Conservation (phyloP, 2,797 vertebrate genomes). For the Scleropages formosus region DNA sequence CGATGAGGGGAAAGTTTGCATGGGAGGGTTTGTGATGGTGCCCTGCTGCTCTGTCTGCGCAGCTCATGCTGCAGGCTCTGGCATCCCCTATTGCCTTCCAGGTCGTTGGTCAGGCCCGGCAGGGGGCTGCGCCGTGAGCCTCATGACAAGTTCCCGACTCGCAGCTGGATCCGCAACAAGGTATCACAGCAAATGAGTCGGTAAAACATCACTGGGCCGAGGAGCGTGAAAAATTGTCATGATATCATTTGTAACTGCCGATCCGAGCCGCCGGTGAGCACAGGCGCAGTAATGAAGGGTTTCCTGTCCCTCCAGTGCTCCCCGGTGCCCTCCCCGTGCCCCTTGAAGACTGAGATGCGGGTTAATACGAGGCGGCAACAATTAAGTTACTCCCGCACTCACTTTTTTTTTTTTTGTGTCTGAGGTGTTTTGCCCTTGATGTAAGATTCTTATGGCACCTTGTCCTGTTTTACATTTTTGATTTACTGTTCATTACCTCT, state of each 20-base stretch:
- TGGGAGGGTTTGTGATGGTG: slow-evolving; percentile 76
- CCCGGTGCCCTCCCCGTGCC: slow-evolving; percentile 25
- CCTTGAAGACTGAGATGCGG: slow-evolving; percentile 44
- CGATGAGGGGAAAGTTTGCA: slow-evolving; percentile 75
- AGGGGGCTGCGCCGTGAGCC: slow-evolving; percentile 68
- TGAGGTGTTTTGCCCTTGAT: slow-evolving; percentile 64
- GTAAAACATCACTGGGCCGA: slow-evolving; percentile 80
- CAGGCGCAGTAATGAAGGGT: slow-evolving; percentile 28
- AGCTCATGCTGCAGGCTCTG: slow-evolving; percentile 81
- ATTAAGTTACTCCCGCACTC: slow-evolving; percentile 60
- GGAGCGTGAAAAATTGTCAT: slow-evolving; percentile 75
- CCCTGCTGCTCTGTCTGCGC: slow-evolving; percentile 82
- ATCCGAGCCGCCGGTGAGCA: slow-evolving; percentile 56
- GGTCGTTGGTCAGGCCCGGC: slow-evolving; percentile 81
- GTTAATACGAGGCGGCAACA: slow-evolving; percentile 69
- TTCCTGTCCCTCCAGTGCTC: slow-evolving; percentile 13
- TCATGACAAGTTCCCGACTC: slow-evolving; percentile 74
- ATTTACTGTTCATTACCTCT: slow-evolving; percentile 52
- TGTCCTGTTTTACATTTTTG: slow-evolving; percentile 58
- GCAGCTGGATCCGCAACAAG: slow-evolving; percentile 77
- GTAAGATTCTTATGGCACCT: slow-evolving; percentile 63
- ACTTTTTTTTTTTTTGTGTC: slow-evolving; percentile 54
- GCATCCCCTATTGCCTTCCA: slow-evolving; percentile 78
- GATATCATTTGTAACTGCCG: slow-evolving; percentile 78
- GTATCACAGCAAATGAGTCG: slow-evolving; percentile 84